Evolutionary conservation across 2,113 vertebrate genomes (phyloP).

Genomic region (Tychaedon coryphoeus): DNA sequence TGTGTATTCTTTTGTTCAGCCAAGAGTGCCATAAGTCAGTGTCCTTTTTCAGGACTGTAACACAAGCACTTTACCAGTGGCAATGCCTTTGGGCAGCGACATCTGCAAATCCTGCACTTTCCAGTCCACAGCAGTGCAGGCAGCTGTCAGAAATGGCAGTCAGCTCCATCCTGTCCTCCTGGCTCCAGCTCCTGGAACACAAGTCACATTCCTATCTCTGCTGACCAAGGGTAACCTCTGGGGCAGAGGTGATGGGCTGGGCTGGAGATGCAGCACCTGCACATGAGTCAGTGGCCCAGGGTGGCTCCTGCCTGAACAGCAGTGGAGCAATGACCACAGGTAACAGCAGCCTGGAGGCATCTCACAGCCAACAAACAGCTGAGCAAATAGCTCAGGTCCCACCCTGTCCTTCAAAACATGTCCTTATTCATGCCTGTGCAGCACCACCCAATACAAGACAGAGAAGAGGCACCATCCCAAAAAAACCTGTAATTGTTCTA

Average conservation of each 20-base stretch:
- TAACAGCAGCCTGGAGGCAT: not conserved
- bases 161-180: not conserved
- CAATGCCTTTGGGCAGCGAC: fast-evolving
- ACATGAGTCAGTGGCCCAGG: not conserved
- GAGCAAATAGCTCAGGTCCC: not conserved
- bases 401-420: not conserved
- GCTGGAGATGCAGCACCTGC: not conserved
- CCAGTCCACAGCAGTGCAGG: not conserved
- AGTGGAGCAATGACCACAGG: not conserved
- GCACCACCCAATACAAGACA: not conserved
- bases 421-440: not conserved
- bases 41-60: not conserved
- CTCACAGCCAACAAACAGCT: not conserved
- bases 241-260: not conserved
- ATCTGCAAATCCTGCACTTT: not conserved
- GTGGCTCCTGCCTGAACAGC: not conserved
- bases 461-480: not conserved
- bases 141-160: not conserved
- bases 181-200: not conserved
- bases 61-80: not conserved
- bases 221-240: not conserved
- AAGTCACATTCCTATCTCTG: not conserved
- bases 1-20: not conserved
- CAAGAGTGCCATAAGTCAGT: not conserved
- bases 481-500: not conserved